Evolutionary conservation across 2,888 invertebrate species (phyloP), one percentile per base, ranked within the genome.

Genomic region (Tromatobia lineatoria): DNA sequence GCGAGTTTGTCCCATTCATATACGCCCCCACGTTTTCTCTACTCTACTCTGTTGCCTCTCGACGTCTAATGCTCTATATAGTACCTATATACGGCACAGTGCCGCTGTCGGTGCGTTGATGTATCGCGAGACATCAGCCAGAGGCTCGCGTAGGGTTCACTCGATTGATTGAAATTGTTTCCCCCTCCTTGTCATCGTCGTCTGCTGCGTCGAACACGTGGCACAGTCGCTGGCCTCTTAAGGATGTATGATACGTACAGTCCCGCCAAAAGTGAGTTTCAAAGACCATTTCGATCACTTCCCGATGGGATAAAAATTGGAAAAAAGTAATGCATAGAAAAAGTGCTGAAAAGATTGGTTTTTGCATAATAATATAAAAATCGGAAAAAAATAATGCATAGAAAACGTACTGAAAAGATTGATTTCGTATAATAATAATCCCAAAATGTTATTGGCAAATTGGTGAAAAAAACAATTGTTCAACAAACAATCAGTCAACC

Each of bases 1-100:
- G 64, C 18, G 34, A 20, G 38, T 70, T 80, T 52, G 50, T 75
- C 69, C 66, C 80, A 81, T 75, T 81, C 70, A 81, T 75, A 75
- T 70, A 69, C 80, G 64, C 75, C 80, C 75, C 69, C 80, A 18
- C 61, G 74, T 74, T 59, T 59, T 74, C 34, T 61, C 29, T n/a
- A 34, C 59, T 59, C 47, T 61, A 34, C 18, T 45, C 59, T 34
- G 74, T 74, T 74, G 59, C 18, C 61, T 47, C 42, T 50, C 25
- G 34, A 38, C 34, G 34, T 25, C 7, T 13, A 23, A 34, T 20
- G 18, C 34, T 20, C 15, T 70, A 34, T 38, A 54, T 38, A 23
- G 54, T 11, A 2, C n/a, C n/a, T n/a, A n/a, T n/a, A 47, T 20
- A 38, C 18, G 50, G 59, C n/a, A 57, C 11, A 29, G 29, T 34